phyloP scores from a whole-genome alignment of 2,113 vertebrate genomes.

The Sander vitreus region DNA sequence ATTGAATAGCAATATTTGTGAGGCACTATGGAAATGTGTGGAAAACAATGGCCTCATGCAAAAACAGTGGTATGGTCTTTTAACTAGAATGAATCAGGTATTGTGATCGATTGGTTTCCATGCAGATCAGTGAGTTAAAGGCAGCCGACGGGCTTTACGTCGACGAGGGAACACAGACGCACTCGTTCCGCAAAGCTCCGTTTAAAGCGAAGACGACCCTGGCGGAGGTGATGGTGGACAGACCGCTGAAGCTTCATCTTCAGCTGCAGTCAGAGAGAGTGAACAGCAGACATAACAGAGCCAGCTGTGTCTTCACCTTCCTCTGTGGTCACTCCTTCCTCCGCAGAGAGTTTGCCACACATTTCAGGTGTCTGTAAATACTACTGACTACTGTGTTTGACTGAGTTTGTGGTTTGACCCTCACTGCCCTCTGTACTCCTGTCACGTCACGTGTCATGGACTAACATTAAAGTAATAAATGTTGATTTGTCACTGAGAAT shows the following conservation, averaged over 20 bases:
- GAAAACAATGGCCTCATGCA: background rate
- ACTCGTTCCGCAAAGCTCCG: conserved; percentile 87
- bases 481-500: background rate
- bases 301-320: conserved; percentile 91
- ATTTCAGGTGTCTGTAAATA: conserved; percentile 83
- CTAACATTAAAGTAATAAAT: background rate
- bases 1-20: background rate
- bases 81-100: background rate
- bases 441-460: background rate
- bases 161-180: conserved; percentile 93
- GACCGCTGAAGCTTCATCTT: conserved; percentile 83
- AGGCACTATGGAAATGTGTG: background rate
- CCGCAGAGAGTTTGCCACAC: conserved; percentile 90
- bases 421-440: background rate
- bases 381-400: background rate
- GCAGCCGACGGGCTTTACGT: conserved; percentile 87
- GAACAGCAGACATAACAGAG: conserved; percentile 91
- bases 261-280: conserved; percentile 90
- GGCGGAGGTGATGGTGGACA: conserved; percentile 83
- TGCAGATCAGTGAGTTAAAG: conserved; percentile 88
- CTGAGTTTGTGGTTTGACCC: background rate
- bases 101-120: background rate
- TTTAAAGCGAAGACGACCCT: conserved; percentile 86
- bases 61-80: background rate
- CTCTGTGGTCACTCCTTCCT: conserved; percentile 92